Conservation (phyloP, 1,140 invertebrate species). For the Psix sp. region DNA sequence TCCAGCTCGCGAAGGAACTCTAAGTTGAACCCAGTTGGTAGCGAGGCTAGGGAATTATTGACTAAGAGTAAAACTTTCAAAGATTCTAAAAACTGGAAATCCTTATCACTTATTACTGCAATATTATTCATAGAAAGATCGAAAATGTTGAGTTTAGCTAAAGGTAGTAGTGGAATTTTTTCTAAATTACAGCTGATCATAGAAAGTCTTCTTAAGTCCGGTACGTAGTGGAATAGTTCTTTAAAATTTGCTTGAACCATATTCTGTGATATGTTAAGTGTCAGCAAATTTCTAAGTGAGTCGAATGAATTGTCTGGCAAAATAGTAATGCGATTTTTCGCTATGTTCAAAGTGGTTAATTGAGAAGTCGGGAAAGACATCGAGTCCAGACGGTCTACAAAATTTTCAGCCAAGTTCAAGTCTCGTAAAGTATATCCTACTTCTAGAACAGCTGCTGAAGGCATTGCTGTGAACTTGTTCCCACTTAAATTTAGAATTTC, state of each 20-base stretch:
- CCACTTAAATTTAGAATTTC: conserved; percentile 88
- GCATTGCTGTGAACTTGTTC: conserved; percentile 87
- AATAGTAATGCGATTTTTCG: conserved; percentile 88
- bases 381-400: conserved; percentile 90
- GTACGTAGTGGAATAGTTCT: conserved; percentile 92
- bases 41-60: conserved; percentile 81
- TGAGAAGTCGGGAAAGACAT: conserved; percentile 91
- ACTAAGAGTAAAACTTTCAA: conserved; percentile 82
- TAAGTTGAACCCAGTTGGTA: conserved; percentile 80
- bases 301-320: conserved; percentile 93
- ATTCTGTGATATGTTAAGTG: conserved; percentile 88
- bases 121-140: conserved; percentile 87
- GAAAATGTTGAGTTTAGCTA: conserved; percentile 84
- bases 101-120: conserved; percentile 79
- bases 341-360: conserved; percentile 86
- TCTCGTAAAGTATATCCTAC: conserved; percentile 85
- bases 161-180: conserved; percentile 83
- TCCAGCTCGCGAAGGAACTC: conserved; percentile 80
- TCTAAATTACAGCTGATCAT: conserved; percentile 85
- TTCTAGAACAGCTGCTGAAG: conserved; percentile 83
- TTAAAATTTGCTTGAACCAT: conserved; percentile 90
- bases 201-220: conserved; percentile 85
- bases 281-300: conserved; percentile 85
- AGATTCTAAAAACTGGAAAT: conserved; percentile 80
- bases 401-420: conserved; percentile 87